Evolutionary conservation across 2,797 vertebrate genomes (phyloP).

Genomic region (Hylomyscus alleni): DNA sequence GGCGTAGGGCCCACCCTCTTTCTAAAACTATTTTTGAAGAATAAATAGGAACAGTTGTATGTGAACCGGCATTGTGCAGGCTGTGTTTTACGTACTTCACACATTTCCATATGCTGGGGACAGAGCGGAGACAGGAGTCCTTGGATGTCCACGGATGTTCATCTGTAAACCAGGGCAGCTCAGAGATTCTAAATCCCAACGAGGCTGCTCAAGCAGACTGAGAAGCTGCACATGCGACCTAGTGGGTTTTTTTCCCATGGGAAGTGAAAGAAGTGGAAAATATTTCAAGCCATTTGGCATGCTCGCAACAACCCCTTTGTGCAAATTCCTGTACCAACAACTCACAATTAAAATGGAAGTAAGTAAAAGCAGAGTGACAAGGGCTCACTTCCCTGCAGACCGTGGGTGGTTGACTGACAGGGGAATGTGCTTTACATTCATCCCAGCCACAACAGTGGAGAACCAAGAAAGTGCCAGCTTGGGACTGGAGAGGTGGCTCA

Average conservation of each 20-base stretch:
- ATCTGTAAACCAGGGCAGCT: background rate
- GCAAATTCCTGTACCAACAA: conserved; percentile 80
- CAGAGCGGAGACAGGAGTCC: background rate
- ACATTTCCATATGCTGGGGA: background rate
- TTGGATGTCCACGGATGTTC: conserved; percentile 15
- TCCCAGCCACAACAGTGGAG: conserved; percentile 40
- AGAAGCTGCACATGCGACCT: conserved; percentile 80
- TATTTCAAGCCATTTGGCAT: conserved; percentile 85
- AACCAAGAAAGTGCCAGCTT: conserved; percentile 29
- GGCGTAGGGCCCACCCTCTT: conserved; percentile 5
- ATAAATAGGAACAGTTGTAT: background rate
- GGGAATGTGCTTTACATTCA: conserved; percentile 60
- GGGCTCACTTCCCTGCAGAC: conserved; percentile 71
- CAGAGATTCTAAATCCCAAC: conserved; percentile 80
- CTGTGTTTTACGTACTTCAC: background rate
- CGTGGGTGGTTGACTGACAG: conserved; percentile 69
- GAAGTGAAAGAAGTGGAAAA: conserved; percentile 86
- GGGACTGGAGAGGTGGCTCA: too few relatives aligned
- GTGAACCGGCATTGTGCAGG: background rate
- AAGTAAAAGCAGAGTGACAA: conserved; percentile 76
- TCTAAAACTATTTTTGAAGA: background rate
- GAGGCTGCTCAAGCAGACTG: conserved; percentile 71
- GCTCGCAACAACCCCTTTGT: conserved; percentile 86
- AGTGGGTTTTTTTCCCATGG: conserved; percentile 79
- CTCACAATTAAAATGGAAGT: conserved; percentile 85